Conservation (phyloP, 1,140 invertebrate species). For the Daktulosphaira vitifoliae region DNA sequence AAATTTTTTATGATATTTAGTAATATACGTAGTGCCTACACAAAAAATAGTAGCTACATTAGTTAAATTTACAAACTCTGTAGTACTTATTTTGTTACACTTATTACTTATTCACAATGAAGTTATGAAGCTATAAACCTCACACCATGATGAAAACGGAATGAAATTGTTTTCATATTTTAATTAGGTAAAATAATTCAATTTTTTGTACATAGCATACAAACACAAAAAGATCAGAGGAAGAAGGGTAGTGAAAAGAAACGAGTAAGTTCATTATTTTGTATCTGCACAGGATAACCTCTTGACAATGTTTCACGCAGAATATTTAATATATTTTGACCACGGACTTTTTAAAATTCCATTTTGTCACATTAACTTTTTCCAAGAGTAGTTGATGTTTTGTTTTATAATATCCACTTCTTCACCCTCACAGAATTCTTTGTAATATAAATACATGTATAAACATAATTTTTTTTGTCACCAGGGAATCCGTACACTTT, state of each 20-base stretch:
- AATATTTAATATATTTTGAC: constrained; percentile 28
- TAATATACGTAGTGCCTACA: too few relatives aligned
- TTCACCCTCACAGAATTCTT: background rate
- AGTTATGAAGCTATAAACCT: too few relatives aligned
- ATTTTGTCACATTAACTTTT: constrained; percentile 32
- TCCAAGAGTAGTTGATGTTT: constrained; percentile 21
- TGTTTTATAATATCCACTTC: constrained; percentile 7
- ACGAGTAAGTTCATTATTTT: constrained; percentile 19
- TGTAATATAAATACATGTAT: background rate
- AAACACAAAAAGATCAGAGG: too few relatives aligned
- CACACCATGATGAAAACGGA: too few relatives aligned
- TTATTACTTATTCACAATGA: too few relatives aligned
- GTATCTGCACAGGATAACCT: constrained; percentile 24
- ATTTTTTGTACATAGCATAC: background rate
- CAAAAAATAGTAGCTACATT: too few relatives aligned
- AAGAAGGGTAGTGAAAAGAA: too few relatives aligned
- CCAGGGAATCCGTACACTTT: constrained; percentile 17
- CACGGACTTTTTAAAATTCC: constrained; percentile 26
- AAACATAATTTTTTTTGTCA: constrained; percentile 13
- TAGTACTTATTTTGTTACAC: too few relatives aligned
- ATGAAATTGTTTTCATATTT: too few relatives aligned
- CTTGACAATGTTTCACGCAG: background rate
- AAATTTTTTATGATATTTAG: too few relatives aligned
- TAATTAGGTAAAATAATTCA: constrained; percentile 23
- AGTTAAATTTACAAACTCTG: too few relatives aligned